Evolutionary conservation across 2,113 vertebrate species (phyloP), one percentile per base, ranked within the genome.

Genomic region (Pomatostomus ruficeps): DNA sequence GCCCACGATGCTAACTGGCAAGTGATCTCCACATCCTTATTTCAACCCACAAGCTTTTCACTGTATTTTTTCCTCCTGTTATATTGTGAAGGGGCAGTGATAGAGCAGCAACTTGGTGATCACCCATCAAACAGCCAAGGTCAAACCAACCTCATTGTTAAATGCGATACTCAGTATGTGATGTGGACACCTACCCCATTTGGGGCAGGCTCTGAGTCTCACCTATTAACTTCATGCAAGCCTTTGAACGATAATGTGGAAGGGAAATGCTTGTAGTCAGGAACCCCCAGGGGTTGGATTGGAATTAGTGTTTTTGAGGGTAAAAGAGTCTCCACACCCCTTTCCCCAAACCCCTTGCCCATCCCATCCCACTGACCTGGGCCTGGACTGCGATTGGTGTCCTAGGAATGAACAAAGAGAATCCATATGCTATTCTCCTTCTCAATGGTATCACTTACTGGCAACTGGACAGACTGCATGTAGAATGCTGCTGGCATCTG

Each of bases 401-500:
- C 91, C 84, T 96, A 95, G 87, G 89, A 92, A 92, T 88, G 87
- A 92, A 91, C 74, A 91, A 95, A 80, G 73, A 94, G 91, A 94
- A 94, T 77, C 88, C 92, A 89, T 81, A 75, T 49, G 80, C 61
- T 93, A 91, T 85, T 95, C 81, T 78, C 65, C 84, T 77, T 73
- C 88, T 88, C 84, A 87, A 65, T 49, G 45, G 46, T 77, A 78
- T 91, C 89, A 98, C 98, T 98, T 97, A 98, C 98, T 95, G 98
- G 97, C 93, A 98, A 95, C 90, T 97, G 98, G 86, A 98, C 97
- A 86, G 98, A 97, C 96, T 98, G 98, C 97, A 98, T 97, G 90
- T 98, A 98, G 97, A 98, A 98, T 68, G 97, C 97, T 55, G 98
- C 96, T 86, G 98, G 96, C 91, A 98, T 97, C 96, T 98, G 98